phyloP scores from a whole-genome alignment of 2,888 invertebrate genomes.

The Melanostoma scalare region DNA sequence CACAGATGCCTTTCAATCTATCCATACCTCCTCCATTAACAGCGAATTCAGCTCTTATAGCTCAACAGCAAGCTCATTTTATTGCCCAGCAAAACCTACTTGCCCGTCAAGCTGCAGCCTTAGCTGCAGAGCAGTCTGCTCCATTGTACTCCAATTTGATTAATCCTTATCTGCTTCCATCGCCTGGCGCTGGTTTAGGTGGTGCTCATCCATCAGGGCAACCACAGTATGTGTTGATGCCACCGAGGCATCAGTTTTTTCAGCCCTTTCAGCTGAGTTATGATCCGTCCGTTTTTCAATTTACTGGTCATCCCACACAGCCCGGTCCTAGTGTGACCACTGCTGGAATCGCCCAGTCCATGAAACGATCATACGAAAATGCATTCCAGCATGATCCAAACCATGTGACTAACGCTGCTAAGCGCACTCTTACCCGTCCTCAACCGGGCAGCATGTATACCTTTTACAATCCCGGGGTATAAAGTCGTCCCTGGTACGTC shows the following conservation, averaged over 20 bases:
- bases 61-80: slow-evolving; percentile 84
- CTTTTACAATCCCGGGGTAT: slow-evolving; percentile 80
- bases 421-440: slow-evolving; percentile 79
- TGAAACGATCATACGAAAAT: slow-evolving; percentile 88
- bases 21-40: slow-evolving; percentile 79
- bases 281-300: slow-evolving; percentile 63
- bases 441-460: slow-evolving; percentile 76
- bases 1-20: slow-evolving; percentile 78
- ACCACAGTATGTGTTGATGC: slow-evolving; percentile 81
- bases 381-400: slow-evolving; percentile 85
- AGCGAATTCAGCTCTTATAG: slow-evolving; percentile 81
- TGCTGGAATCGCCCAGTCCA: slow-evolving; percentile 78
- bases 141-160: slow-evolving; percentile 77
- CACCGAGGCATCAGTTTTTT: slow-evolving; percentile 78
- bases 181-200: slow-evolving; percentile 76
- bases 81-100: slow-evolving; percentile 88
- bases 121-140: slow-evolving; percentile 80
- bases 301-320: slow-evolving; percentile 51
- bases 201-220: slow-evolving; percentile 75
- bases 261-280: slow-evolving; percentile 80
- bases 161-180: slow-evolving; percentile 77
- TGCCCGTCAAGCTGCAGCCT: slow-evolving; percentile 86
- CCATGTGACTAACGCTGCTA: slow-evolving; percentile 78
- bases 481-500: slow-evolving; percentile 36
- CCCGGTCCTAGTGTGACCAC: slow-evolving; percentile 73